Evolutionary conservation across 2,797 vertebrate species (phyloP).

Genomic region (Hydrocynus forskahlii): DNA sequence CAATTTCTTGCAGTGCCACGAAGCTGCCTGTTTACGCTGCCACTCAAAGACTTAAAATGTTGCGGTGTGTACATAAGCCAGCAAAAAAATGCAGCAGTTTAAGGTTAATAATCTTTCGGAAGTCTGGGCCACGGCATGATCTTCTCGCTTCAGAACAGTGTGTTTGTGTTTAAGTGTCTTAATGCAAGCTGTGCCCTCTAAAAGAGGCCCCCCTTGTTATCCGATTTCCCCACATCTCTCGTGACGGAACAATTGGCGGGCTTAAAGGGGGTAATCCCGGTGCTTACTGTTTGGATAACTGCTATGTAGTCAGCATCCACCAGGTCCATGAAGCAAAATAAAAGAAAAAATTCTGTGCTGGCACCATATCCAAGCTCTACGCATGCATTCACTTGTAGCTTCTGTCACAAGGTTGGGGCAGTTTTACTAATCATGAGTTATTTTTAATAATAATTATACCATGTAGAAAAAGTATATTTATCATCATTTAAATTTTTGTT

Average conservation of each 20-base stretch:
- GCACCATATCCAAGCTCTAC: not conserved
- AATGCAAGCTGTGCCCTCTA: constrained; percentile 33
- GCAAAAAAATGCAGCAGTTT: constrained; percentile 3
- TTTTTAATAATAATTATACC: too few relatives aligned
- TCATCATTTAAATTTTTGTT: too few relatives aligned
- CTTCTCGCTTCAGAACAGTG: constrained; percentile 29
- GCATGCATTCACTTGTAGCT: too few relatives aligned
- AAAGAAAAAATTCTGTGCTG: not conserved
- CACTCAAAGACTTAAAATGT: constrained; percentile 13
- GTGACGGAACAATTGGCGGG: constrained; percentile 37
- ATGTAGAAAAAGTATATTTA: too few relatives aligned
- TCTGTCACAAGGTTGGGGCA: too few relatives aligned
- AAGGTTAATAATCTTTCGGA: constrained; percentile 45
- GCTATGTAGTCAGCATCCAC: constrained; percentile 35
- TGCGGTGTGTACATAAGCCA: constrained; percentile 1
- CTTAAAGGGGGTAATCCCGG: constrained; percentile 50
- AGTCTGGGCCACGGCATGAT: constrained; percentile 37
- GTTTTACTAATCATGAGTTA: too few relatives aligned
- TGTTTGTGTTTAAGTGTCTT: constrained; percentile 22
- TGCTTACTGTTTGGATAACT: constrained; percentile 39
- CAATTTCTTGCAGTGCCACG: constrained; percentile 12
- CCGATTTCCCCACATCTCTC: constrained; percentile 30
- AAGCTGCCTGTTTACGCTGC: constrained; percentile 33
- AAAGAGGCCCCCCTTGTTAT: constrained; percentile 46
- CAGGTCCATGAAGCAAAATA: not conserved